phyloP scores from a whole-genome alignment of 2,888 invertebrate genomes.

The Micoletzkya japonica region DNA sequence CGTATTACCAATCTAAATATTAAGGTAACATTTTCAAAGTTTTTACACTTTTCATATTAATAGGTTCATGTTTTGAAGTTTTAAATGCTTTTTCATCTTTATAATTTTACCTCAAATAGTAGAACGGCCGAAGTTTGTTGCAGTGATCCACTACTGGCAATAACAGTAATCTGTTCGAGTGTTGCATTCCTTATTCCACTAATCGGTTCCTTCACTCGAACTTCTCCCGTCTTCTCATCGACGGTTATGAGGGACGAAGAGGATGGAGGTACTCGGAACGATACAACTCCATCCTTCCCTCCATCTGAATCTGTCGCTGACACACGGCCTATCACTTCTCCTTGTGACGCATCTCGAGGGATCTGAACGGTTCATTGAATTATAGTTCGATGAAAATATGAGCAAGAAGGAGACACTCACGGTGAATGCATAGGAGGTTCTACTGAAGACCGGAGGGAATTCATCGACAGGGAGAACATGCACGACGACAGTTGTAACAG shows the following conservation, averaged over 20 bases:
- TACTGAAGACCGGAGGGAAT: conserved; percentile 88
- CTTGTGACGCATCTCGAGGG: conserved; percentile 62
- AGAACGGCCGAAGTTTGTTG: conserved; percentile 40
- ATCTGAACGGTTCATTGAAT: conserved; percentile 34
- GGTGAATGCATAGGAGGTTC: conserved; percentile 81
- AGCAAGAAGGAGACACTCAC: conserved; percentile 29
- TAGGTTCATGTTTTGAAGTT: background rate
- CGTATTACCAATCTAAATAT: conserved; percentile 33
- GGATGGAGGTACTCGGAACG: conserved; percentile 28
- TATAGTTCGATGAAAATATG: background rate
- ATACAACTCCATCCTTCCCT: conserved; percentile 39
- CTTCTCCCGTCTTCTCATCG: conserved; percentile 46
- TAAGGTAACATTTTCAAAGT: too few relatives aligned
- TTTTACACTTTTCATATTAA: too few relatives aligned
- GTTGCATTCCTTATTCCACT: conserved; percentile 26
- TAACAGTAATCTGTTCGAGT: conserved; percentile 42
- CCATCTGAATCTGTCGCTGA: conserved; percentile 45
- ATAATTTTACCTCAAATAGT: conserved; percentile 48
- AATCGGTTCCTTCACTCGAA: conserved; percentile 31
- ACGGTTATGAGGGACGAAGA: conserved; percentile 20
- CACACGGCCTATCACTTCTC: conserved; percentile 77
- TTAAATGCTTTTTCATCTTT: conserved; percentile 7
- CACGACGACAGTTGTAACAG: conserved; percentile 49
- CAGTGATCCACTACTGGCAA: conserved; percentile 45
- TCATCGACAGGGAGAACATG: conserved; percentile 82